Conservation (phyloP, 2,888 invertebrate species). For the Geotrupes spiniger region DNA sequence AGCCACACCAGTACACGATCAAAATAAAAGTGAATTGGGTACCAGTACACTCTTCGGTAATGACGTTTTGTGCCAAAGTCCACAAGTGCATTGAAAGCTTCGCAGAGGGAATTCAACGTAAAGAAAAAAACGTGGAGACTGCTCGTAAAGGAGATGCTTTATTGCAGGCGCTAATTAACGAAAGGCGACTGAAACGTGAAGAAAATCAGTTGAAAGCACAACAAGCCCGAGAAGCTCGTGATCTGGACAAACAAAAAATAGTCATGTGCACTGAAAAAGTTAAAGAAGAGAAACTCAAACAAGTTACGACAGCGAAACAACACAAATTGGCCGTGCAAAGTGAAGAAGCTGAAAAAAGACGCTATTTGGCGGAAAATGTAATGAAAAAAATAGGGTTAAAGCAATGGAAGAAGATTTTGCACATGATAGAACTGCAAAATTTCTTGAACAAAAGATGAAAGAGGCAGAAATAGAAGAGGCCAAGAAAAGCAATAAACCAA, state of each 20-base stretch:
- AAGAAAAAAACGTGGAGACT: constrained; percentile 46
- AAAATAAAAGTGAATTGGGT: not conserved
- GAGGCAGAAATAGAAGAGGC: not conserved
- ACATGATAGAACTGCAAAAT: too few species aligned
- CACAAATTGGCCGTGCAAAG: constrained; percentile 51
- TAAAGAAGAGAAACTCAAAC: constrained; percentile 45
- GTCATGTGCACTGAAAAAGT: constrained; percentile 52
- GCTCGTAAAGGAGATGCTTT: constrained; percentile 60
- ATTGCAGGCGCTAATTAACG: constrained; percentile 57
- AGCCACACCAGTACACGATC: too few species aligned
- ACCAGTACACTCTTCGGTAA: not conserved
- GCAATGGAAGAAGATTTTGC: constrained; percentile 37
- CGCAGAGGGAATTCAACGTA: constrained; percentile 35
- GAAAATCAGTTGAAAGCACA: constrained; percentile 51
- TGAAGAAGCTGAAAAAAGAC: constrained; percentile 52
- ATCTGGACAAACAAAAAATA: constrained; percentile 51
- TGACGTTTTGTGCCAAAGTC: constrained; percentile 26
- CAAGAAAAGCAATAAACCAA: constrained; percentile 27
- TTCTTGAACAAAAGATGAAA: too few species aligned
- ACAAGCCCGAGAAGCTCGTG: constrained; percentile 52
- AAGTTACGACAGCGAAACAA: constrained; percentile 36
- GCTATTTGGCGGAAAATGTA: constrained; percentile 45
- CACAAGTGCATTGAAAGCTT: constrained; percentile 35
- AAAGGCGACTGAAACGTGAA: constrained; percentile 51
- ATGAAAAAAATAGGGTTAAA: constrained; percentile 45